Evolutionary conservation across 2,797 vertebrate genomes (phyloP).

Genomic region (Enteromius fasciolatus): DNA sequence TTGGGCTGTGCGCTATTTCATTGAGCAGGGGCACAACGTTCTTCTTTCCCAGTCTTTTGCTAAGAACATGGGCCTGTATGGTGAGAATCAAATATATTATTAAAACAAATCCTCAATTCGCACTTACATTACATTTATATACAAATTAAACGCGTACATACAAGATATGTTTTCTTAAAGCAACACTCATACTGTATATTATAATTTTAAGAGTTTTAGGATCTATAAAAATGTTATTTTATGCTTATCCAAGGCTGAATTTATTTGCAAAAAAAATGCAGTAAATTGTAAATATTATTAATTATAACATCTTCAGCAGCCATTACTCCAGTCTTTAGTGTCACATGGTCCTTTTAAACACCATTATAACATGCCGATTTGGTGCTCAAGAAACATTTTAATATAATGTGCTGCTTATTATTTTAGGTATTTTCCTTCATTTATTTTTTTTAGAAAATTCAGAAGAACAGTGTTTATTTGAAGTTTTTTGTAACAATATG

Average conservation of each 20-base stretch:
- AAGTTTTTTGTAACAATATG: background rate
- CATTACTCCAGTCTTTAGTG: background rate
- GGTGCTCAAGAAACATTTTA: background rate
- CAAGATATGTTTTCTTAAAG: background rate
- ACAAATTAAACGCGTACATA: background rate
- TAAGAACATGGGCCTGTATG: slow-evolving; percentile 98
- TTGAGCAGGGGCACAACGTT: slow-evolving; percentile 91
- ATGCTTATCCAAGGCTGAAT: background rate
- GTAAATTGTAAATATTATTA: background rate
- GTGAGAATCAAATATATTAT: slow-evolving; percentile 76
- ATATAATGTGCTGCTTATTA: background rate
- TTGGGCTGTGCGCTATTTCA: slow-evolving; percentile 96
- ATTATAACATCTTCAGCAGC: background rate
- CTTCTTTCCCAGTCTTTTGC: slow-evolving; percentile 93
- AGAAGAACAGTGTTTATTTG: background rate
- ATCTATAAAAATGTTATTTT: background rate
- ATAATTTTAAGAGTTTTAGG: background rate
- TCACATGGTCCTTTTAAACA: background rate
- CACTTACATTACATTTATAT: background rate
- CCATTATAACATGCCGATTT: background rate
- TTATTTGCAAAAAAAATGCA: background rate
- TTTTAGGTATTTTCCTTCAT: background rate
- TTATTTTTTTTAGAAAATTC: background rate
- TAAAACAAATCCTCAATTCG: background rate
- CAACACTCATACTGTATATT: background rate